Conservation (phyloP, 1,140 invertebrate species). For the Homalodisca vitripennis region DNA sequence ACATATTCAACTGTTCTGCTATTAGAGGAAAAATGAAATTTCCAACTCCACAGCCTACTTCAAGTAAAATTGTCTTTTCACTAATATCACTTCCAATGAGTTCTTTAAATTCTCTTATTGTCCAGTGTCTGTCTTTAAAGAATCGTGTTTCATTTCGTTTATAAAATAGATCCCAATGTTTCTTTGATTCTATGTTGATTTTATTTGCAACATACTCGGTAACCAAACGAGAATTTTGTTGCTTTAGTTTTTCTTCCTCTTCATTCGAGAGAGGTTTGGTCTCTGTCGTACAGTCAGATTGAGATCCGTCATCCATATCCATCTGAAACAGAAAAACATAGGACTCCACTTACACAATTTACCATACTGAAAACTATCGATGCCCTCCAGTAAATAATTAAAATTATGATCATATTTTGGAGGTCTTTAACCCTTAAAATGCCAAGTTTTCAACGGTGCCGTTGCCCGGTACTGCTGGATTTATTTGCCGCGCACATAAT, state of each 20-base stretch:
- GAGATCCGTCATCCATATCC: too few species aligned
- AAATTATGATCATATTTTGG: too few species aligned
- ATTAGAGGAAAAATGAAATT: slow-evolving; percentile 94
- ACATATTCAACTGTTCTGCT: slow-evolving; percentile 70
- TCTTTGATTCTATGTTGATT: slow-evolving; percentile 82
- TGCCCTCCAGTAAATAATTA: too few species aligned
- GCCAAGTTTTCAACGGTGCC: too few species aligned
- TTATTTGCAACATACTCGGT: slow-evolving; percentile 74
- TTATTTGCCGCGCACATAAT: too few species aligned
- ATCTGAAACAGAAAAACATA: too few species aligned
- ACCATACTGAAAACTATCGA: too few species aligned
- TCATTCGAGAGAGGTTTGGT: slow-evolving; percentile 57
- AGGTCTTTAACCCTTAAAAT: too few species aligned
- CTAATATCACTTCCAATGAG: slow-evolving; percentile 55
- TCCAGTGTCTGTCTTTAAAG: slow-evolving; percentile 98
- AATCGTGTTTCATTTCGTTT: slow-evolving; percentile 89
- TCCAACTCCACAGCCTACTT: slow-evolving; percentile 97
- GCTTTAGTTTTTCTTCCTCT: slow-evolving; percentile 59
- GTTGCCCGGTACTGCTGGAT: too few species aligned
- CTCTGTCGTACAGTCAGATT: too few species aligned
- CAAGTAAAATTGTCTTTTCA: slow-evolving; percentile 58
- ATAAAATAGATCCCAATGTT: slow-evolving; percentile 98
- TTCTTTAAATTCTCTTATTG: slow-evolving; percentile 89
- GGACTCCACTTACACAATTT: too few species aligned
- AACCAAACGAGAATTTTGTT: slow-evolving; percentile 71